Percentiles rank a stretch among this genome's conserved stretches.
phyloP scores from a whole-genome alignment of 2,797 vertebrate species.

The Enteromius fasciolatus region DNA sequence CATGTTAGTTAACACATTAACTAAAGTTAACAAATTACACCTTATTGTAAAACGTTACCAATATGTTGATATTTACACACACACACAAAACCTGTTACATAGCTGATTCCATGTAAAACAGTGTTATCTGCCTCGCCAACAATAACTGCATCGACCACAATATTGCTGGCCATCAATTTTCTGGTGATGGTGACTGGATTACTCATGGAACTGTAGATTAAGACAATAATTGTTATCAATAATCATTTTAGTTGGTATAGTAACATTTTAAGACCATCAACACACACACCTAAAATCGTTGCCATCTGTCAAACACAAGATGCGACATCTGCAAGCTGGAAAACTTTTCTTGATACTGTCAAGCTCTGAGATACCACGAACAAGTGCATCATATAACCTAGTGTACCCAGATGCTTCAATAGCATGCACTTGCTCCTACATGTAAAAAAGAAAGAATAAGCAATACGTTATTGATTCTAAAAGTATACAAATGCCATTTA shows the following conservation, averaged over 20 bases:
- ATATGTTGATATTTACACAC: neutral
- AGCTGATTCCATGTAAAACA: conserved; percentile 71
- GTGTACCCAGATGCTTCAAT: conserved; percentile 59
- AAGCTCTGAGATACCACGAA: conserved; percentile 54
- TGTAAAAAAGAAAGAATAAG: neutral
- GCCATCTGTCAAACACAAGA: conserved; percentile 66
- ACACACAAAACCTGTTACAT: conserved; percentile 56
- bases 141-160: conserved; percentile 69
- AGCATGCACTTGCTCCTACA: neutral
- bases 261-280: neutral
- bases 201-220: conserved; percentile 34
- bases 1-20: no score
- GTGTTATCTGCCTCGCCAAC: conserved; percentile 66
- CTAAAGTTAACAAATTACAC: no score
- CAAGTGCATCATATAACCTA: conserved; percentile 60
- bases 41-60: no score
- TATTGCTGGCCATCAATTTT: conserved; percentile 57
- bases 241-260: neutral
- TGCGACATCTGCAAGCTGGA: conserved; percentile 66
- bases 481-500: neutral
- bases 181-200: conserved; percentile 59
- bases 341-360: conserved; percentile 63
- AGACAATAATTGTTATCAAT: neutral
- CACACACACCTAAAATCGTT: neutral
- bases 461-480: neutral